Conservation (phyloP, 2,113 vertebrate species). For the Cynocephalus volans region DNA sequence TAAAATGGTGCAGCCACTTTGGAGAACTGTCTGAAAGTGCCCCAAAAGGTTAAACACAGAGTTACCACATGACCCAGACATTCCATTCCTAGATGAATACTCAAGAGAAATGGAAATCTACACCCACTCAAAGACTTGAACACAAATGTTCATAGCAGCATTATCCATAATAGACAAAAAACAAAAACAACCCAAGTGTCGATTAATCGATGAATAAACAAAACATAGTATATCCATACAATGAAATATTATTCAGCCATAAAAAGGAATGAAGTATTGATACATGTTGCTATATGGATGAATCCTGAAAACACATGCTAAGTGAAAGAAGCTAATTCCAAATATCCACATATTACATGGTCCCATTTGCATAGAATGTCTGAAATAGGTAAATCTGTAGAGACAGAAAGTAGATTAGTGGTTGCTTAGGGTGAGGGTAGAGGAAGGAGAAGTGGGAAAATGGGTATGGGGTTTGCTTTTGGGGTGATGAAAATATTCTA, state of each 20-base stretch:
- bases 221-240: too few species aligned
- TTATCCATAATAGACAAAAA: neutral
- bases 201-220: neutral
- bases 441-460: neutral
- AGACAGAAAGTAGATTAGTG: neutral
- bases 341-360: neutral
- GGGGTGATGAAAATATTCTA: neutral
- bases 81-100: neutral
- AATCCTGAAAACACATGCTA: neutral
- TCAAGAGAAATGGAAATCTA: neutral
- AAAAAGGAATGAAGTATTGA: neutral
- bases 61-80: neutral
- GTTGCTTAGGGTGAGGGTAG: neutral
- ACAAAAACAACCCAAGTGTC: neutral
- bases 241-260: neutral
- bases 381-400: neutral
- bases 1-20: neutral
- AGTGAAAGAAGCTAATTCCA: neutral
- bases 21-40: neutral
- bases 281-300: fast-evolving
- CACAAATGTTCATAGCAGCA: neutral
- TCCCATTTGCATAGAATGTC: neutral
- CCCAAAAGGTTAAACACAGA: neutral
- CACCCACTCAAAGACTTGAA: neutral
- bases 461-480: neutral